phyloP scores from a whole-genome alignment of 2,797 vertebrate genomes.

The Gallinago nigripennis region DNA sequence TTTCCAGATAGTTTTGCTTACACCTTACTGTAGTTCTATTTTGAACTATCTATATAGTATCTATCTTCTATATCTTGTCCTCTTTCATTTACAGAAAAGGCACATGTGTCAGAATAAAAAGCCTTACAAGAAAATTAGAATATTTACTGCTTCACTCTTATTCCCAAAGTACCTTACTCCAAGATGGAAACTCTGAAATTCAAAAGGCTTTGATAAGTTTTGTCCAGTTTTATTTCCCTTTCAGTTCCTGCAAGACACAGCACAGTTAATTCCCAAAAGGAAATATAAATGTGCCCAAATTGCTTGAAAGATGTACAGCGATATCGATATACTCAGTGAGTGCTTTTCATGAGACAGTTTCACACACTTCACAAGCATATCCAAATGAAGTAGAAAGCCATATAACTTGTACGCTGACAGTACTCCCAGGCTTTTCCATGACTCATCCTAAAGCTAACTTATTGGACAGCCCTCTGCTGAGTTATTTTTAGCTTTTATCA shows the following conservation, averaged over 20 bases:
- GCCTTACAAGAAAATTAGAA: background rate
- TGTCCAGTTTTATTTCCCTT: background rate
- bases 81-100: background rate
- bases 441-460: slow-evolving; percentile 32
- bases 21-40: background rate
- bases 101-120: background rate
- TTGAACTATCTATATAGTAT: background rate
- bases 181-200: background rate
- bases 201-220: background rate
- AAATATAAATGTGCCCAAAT: background rate
- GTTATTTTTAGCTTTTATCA: slow-evolving; percentile 62
- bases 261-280: background rate
- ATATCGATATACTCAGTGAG: background rate
- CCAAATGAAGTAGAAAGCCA: slow-evolving; percentile 2
- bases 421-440: slow-evolving; percentile 25
- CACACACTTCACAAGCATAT: background rate
- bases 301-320: background rate
- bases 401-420: background rate
- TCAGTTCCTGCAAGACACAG: background rate
- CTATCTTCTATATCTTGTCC: background rate
- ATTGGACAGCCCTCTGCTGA: background rate
- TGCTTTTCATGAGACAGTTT: background rate
- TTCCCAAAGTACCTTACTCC: background rate
- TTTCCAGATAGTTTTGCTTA: background rate
- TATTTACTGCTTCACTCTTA: background rate